Base-by-base conservation (phyloP, 2,888 invertebrate genomes). In the Muscina levida region DNA sequence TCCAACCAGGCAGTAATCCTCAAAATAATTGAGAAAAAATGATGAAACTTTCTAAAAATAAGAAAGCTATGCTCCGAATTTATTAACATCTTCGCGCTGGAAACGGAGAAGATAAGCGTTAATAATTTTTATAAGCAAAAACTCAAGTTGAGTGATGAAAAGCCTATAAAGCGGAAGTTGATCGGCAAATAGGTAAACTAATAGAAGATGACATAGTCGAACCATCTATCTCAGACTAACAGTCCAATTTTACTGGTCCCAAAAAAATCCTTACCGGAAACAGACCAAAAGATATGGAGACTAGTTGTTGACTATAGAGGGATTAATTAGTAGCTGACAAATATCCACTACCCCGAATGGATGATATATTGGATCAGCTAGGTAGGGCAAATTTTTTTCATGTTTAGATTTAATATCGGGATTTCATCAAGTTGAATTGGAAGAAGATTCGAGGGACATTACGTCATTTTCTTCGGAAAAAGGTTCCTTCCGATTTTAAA, bases 241-340 rank as follows among this genome's bases (percentile, higher is more conserved):
- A 48, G 44, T 11, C 44, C 44, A n/a, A n/a, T 44, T n/a, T 44
- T 17, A 2, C 44, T 13, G 44, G n/a, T 44, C 44, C 44, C 11
- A 13, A 44, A 44, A n/a, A 44, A n/a, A 44, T 44, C 44, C 6
- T 44, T 13, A 44, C 44, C 11, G 44, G 44, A 3, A 44, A 44
- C 44, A 8, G 13, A 44, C 13, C 44, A 44, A 8, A 44, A 44
- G 44, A 44, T 4, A 44, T 44, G 13, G 44, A 11, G 44, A 4
- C 44, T 44, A 44, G 44, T n/a, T n/a, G 15, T 44, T n/a, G 44
- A 44, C 44, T 44, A 44, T n/a, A 44, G 44, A 44, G 13, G 15
- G 17, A 15, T 46, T 4, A 46, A 15, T 46, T 46, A 15, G 17
- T 46, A 15, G 15, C 46, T 13, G 46, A 15, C 15, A 46, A 46